Base-by-base conservation (phyloP, 1,140 invertebrate species). In the Luehdorfia chinensis region DNA sequence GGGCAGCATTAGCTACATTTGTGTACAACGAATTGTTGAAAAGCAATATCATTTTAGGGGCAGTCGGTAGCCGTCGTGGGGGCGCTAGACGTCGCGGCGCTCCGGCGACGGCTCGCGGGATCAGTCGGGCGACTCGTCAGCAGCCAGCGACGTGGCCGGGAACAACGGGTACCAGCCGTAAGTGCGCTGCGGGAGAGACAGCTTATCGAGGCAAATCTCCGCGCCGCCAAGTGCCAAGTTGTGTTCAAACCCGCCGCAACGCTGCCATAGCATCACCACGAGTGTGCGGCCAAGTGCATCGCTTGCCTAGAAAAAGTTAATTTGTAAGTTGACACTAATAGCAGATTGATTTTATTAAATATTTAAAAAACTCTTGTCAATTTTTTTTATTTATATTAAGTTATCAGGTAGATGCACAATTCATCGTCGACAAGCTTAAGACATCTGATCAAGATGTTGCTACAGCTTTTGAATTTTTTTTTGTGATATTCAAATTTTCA, bases 151-250 rank as follows among this genome's bases (percentile, higher is more conserved):
- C 3, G 71, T 75, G 47, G 83, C 94, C 4, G 94, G 94, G 78
- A 95, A 96, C 37, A 98, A 88, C 55, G 94, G 94, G 85, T 97
- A 98, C 96, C 96, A 97, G 27, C 93, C 93, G 44, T 92, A 91
- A 13, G 93, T 94, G 33, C 94, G 89, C 69, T 93, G 91, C 8
- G 92, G 91, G 8, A 96, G 88, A 14, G 94, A 92, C 27, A 97
- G 84, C 55, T 91, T 90, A 72, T 96, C 94, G 41, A 97, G 88
- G 44, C 92, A 90, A 50, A 97, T 91, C 79, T 96, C 95, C 0
- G 92, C 94, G 13, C 95, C 95, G 7, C 96, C 96, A 18, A 97
- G 83, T 1, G 94, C 94, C 47, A 94, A 91, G 75, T 96, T 97
- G 80, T 95, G 95, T 68, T 96, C 94, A 70, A 94, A 94, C 2